phyloP scores from a whole-genome alignment of 1,140 invertebrate species.

The Heliconius eleuchia region DNA sequence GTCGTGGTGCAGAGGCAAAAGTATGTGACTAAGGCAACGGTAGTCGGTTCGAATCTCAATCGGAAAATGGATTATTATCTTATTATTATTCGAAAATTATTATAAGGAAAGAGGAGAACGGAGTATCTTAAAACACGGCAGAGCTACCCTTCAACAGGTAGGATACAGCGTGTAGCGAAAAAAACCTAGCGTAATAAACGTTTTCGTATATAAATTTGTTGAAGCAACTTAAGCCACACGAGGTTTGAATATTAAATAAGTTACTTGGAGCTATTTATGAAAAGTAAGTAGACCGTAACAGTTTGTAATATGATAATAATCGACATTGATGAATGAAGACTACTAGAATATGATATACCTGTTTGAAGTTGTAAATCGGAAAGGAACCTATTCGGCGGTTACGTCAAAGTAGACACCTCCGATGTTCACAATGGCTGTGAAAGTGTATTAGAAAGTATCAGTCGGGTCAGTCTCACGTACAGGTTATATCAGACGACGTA shows the following conservation, averaged over 20 bases:
- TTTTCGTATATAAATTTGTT: not conserved
- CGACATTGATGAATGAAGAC: conserved; percentile 3
- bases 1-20: too few species aligned
- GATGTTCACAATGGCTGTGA: conserved; percentile 69
- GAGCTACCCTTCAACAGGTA: too few species aligned
- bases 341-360: not conserved
- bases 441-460: conserved; percentile 78
- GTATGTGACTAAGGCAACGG: too few species aligned
- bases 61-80: too few species aligned
- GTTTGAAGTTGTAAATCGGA: conserved; percentile 4
- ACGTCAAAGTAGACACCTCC: conserved; percentile 33
- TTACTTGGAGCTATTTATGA: not conserved
- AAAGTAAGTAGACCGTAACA: conserved; percentile 9
- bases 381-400: conserved; percentile 35
- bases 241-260: conserved; percentile 7
- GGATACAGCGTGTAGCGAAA: not conserved
- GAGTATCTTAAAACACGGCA: not conserved
- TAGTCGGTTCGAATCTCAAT: too few species aligned
- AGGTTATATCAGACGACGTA: conserved; percentile 71
- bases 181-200: not conserved
- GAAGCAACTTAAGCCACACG: not conserved
- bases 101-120: too few species aligned
- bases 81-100: too few species aligned
- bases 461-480: conserved; percentile 68
- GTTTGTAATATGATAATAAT: not conserved